Evolutionary conservation across 2,888 invertebrate species (phyloP), one percentile per base, ranked within the genome.

Genomic region (Lasioglossum calceatum): DNA sequence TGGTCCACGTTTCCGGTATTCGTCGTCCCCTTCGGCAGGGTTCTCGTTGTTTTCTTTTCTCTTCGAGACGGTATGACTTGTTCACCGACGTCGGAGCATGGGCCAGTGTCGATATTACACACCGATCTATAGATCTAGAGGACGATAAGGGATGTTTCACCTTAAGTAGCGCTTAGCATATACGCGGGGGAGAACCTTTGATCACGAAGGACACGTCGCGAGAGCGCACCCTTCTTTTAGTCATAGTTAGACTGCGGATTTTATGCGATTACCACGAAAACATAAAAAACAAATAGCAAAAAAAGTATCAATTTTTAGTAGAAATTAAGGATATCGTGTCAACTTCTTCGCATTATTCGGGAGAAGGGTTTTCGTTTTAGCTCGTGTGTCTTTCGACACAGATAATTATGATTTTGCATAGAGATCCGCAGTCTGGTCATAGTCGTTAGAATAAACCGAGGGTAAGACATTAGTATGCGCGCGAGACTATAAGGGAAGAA

Each of bases 381-480:
- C 10, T 3, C 23, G 23, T 12, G 58, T 4, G n/a, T n/a, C n/a
- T n/a, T 12, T 58, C 58, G 4, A n/a, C 10, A 12, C n/a, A n/a
- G 12, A 12, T 4, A 58, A 58, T 58, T 58, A n/a, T n/a, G n/a
- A n/a, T 58, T 58, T 58, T 58, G 12, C 58, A n/a, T 58, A n/a
- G 12, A n/a, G 58, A 58, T 58, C 12, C 58, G 58, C n/a, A 58
- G 58, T 58, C 58, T 92, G 90, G 91, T 92, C 91, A 91, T 92
- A 92, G 90, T 82, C 79, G 82, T 92, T 92, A 90, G 86, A 77
- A 81, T 90, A 50, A 90, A 39, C 67, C 81, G 84, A 82, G 78
- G 82, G 88, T 92, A 92, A 92, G 92, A 89, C 91, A 91, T 87
- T 91, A 78, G 79, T 88, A 84, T 44, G 39, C 39, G 67, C 64